Conservation (phyloP, 2,888 invertebrate species). For the Endotricha flammealis region DNA sequence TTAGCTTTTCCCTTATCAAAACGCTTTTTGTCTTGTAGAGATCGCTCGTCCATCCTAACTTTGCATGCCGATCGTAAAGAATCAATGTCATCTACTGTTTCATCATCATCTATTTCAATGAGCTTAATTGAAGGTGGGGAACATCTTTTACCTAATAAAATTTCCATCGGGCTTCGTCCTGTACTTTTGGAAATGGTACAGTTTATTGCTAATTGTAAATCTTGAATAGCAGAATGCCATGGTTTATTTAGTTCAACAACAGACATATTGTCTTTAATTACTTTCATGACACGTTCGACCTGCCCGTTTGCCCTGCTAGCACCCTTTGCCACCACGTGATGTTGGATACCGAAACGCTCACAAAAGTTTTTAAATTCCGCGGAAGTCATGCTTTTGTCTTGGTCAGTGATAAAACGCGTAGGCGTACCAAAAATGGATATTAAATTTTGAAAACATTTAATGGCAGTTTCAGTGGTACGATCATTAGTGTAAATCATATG, state of each 20-base stretch:
- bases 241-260: conserved; percentile 10
- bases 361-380: not conserved
- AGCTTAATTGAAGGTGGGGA: conserved; percentile 11
- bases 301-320: conserved; percentile 16
- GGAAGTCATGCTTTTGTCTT: not conserved
- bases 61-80: conserved; percentile 8
- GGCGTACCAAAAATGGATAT: conserved; percentile 2
- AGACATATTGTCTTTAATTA: conserved; percentile 15
- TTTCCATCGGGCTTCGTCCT: too few species aligned
- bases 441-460: conserved; percentile 14
- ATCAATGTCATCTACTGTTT: conserved; percentile 7
- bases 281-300: conserved; percentile 14
- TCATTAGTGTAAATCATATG: conserved; percentile 16
- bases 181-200: conserved; percentile 15
- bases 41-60: conserved; percentile 18
- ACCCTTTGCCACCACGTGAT: conserved; percentile 15
- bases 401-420: not conserved
- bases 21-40: conserved; percentile 12
- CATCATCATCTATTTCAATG: conserved; percentile 12
- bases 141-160: too few species aligned
- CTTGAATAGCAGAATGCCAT: conserved; percentile 11
- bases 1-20: conserved; percentile 4
- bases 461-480: conserved; percentile 12
- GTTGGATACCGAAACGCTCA: not conserved
- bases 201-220: conserved; percentile 17